Evolutionary conservation across 2,113 vertebrate genomes (phyloP).

Genomic region (Corythornis madagascariensis): DNA sequence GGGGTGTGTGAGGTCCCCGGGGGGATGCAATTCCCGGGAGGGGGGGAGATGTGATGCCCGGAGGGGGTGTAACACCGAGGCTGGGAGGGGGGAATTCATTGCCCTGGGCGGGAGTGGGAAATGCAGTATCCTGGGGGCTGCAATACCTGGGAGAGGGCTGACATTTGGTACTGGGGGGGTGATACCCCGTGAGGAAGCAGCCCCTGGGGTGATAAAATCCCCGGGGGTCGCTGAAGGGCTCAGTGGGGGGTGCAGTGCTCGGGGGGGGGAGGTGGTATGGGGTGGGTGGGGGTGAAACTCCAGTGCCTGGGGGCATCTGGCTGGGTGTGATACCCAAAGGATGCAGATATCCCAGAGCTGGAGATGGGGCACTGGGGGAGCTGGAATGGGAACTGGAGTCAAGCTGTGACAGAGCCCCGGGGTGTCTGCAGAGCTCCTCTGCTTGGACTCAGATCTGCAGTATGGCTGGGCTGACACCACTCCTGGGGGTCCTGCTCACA

Average conservation of each 20-base stretch:
- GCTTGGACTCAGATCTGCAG: fast-evolving
- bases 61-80: neutral
- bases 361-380: too few species aligned
- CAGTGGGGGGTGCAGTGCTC: neutral
- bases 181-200: neutral
- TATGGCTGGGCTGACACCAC: too few species aligned
- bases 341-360: too few species aligned
- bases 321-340: neutral
- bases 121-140: neutral
- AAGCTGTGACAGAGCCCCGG: neutral
- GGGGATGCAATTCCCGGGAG: fast-evolving
- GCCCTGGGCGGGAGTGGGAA: neutral
- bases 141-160: neutral
- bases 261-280: neutral
- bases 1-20: too few species aligned
- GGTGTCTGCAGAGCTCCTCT: neutral
- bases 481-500: neutral
- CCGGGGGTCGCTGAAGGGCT: neutral
- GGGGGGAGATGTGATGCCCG: fast-evolving
- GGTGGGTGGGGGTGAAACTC: neutral
- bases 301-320: neutral
- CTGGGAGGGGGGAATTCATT: neutral
- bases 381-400: too few species aligned
- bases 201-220: neutral
- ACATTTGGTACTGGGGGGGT: neutral